Conservation (phyloP, 2,888 invertebrate genomes). For the Globia sparganii region DNA sequence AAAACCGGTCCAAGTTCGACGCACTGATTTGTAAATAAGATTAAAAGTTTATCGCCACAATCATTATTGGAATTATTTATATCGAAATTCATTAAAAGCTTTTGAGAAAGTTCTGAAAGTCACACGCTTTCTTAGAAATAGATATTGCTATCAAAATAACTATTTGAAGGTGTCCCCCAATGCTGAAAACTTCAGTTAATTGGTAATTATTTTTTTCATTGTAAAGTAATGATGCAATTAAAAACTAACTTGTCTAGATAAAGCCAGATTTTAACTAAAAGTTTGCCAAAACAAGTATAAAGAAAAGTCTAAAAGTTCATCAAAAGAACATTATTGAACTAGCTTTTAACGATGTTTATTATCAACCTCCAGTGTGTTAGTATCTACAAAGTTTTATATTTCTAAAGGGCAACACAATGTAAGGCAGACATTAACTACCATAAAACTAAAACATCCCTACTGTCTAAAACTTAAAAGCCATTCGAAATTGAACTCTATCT, state of each 20-base stretch:
- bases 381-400: conserved; percentile 31
- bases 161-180: not conserved
- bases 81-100: not conserved
- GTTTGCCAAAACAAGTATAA: no score
- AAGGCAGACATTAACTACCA: conserved; percentile 20
- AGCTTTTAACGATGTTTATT: conserved; percentile 2
- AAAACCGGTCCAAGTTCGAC: conserved; percentile 54
- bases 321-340: conserved; percentile 10
- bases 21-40: conserved; percentile 37
- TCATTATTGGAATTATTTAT: not conserved
- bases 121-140: not conserved
- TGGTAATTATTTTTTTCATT: not conserved
- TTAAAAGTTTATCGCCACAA: not conserved
- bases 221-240: not conserved
- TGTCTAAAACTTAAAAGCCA: not conserved
- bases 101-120: conserved; percentile 7
- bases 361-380: not conserved
- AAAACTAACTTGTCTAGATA: not conserved
- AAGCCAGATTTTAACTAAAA: not conserved
- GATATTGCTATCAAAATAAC: not conserved
- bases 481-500: conserved; percentile 13
- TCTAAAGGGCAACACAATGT: conserved; percentile 15
- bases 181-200: not conserved
- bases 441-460: not conserved
- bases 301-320: not conserved